Evolutionary conservation across 2,113 vertebrate species (phyloP).

Genomic region (Hippocampus zosterae): DNA sequence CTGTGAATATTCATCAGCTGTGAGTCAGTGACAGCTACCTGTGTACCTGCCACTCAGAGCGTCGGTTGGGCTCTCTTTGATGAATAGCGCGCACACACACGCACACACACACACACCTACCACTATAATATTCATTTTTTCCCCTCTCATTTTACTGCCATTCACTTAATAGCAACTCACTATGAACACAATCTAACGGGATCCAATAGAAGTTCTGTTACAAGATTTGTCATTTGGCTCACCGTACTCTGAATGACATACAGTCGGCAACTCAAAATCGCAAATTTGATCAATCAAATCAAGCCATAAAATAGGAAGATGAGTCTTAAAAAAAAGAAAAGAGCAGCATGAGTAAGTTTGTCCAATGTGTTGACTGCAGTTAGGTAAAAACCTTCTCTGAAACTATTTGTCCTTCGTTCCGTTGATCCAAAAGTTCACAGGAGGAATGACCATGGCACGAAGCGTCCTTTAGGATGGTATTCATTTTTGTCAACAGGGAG

Average conservation of each 20-base stretch:
- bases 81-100: constrained; percentile 12
- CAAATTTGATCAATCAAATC: too few species aligned
- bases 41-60: constrained; percentile 61
- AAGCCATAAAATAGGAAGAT: too few species aligned
- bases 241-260: too few species aligned
- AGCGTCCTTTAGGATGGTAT: too few species aligned
- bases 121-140: constrained; percentile 2
- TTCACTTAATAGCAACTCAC: background rate
- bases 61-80: constrained; percentile 34
- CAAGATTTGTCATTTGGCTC: background rate
- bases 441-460: too few species aligned
- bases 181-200: background rate
- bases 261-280: too few species aligned
- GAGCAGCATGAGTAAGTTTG: too few species aligned
- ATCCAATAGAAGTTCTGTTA: background rate
- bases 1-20: constrained; percentile 67
- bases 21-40: constrained; percentile 47
- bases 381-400: too few species aligned
- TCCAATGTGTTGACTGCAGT: too few species aligned
- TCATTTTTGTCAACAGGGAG: background rate
- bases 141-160: background rate
- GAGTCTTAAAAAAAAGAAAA: too few species aligned
- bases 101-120: background rate
- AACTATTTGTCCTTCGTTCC: too few species aligned
- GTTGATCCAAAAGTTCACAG: too few species aligned